Base-by-base conservation (phyloP, 1,140 invertebrate genomes). In the Magallana angulata region DNA sequence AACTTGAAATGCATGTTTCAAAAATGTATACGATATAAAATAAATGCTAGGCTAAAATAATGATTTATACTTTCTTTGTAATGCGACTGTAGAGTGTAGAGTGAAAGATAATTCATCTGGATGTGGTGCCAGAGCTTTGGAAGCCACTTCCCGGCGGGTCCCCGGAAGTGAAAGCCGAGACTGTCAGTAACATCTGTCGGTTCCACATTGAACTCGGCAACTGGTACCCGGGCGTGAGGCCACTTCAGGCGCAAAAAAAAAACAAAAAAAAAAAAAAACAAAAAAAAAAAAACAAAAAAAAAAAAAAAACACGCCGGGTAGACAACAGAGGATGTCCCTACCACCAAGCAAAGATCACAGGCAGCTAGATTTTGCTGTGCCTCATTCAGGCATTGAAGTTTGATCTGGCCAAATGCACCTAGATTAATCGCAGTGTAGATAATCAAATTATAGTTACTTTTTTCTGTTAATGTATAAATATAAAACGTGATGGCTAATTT, bases 201-300 rank as follows among this genome's bases (percentile, higher is more conserved):
- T 95, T 98, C 97, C 87, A 98, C 95, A 92, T 98, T 98, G 92
- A 98, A 98, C 95, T 98, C 98, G 1, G 97, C 98, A 8, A 98
- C 97, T 48, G 97, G 96, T 30, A 97, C 96, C 8, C 97, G 24
- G 97, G 89, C 97, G 95, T 18, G 95, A 94, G 24, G 97, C 97
- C 0, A 97, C 97, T 80, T 96, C 94, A 0, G 97, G 97, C 6
- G 97, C 98, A 96, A 24, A 24, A 24, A 24, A 24, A 24, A 24
- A 24, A 24, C 24, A 1, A 24, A 24, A 24, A 24, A 24, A 24
- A 24, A 24, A 24, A 24, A 24, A 24, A 24, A 0, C 0, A 24
- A n/a, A n/a, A n/a, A n/a, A n/a, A n/a, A n/a, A n/a, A n/a, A n/a
- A n/a, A n/a, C n/a, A n/a, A n/a, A n/a, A n/a, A n/a, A n/a, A 24